Evolutionary conservation across 2,113 vertebrate genomes (phyloP).

Genomic region (Pseudorhombus dupliciocellatus): DNA sequence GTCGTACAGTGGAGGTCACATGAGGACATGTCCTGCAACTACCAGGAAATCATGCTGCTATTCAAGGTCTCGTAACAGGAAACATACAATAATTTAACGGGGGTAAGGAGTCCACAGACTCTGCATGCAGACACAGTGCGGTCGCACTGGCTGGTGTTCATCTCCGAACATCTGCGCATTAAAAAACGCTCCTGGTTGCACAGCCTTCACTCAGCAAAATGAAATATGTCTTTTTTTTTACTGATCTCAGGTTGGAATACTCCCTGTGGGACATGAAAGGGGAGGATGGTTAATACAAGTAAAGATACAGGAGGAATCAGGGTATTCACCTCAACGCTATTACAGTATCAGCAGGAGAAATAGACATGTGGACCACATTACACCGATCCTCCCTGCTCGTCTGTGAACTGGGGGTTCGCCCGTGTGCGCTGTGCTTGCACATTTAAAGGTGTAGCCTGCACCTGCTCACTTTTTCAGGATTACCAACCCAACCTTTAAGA

Average conservation of each 20-base stretch:
- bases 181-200: constrained; percentile 9
- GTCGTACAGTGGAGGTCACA: constrained; percentile 34
- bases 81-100: constrained; percentile 31
- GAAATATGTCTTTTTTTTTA: constrained; percentile 59
- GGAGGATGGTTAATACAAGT: no score
- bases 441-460: no score
- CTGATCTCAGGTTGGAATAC: constrained; percentile 13
- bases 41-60: constrained; percentile 1
- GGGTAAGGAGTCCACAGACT: constrained; percentile 21
- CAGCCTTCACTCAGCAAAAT: background rate
- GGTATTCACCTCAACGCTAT: background rate
- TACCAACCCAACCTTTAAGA: no score
- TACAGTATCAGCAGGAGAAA: background rate
- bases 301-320: no score
- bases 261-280: constrained; percentile 13
- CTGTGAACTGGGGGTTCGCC: no score
- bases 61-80: constrained; percentile 29
- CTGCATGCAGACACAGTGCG: constrained; percentile 7
- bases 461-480: no score
- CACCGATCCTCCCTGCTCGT: background rate
- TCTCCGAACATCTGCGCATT: constrained; percentile 37
- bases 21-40: constrained; percentile 25
- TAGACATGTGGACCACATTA: background rate
- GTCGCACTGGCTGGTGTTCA: constrained; percentile 35
- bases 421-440: no score